These are phyloP conservation scores for Eurypyga helias DNA, from an alignment of 2,113 vertebrate species.

Conservation along the genomic window DNA sequence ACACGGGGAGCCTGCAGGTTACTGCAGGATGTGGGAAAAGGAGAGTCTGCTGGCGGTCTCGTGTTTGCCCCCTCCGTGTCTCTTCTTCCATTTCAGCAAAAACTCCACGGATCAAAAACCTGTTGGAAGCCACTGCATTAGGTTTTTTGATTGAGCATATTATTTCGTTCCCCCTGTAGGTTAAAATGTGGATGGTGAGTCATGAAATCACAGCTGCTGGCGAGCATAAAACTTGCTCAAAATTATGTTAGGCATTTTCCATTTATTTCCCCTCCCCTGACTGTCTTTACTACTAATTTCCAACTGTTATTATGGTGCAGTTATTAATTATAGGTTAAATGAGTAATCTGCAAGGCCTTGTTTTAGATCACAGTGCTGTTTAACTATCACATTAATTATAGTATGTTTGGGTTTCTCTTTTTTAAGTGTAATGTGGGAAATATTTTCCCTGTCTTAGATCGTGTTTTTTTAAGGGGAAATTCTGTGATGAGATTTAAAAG, in stretches of 20 bases:
- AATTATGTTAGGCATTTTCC: neutral
- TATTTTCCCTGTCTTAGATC: neutral
- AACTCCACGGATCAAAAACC: neutral
- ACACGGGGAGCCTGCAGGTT: neutral
- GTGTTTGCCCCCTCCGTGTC: neutral
- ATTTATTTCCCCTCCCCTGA: neutral
- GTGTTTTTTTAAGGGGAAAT: neutral
- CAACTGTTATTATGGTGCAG: neutral
- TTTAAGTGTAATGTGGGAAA: neutral
- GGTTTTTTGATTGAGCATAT: neutral
- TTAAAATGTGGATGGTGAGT: neutral
- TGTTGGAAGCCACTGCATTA: neutral
- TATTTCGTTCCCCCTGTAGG: neutral
- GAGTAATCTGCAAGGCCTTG: neutral
- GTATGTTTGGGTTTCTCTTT: neutral
- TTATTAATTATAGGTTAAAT: slow-evolving; percentile 29
- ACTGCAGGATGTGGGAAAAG: neutral
- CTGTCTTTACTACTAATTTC: slow-evolving; percentile 21
- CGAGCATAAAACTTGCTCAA: neutral
- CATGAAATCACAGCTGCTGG: neutral
- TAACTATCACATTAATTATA: neutral
- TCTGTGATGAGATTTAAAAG: neutral
- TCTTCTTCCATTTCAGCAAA: neutral
- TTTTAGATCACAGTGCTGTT: neutral
- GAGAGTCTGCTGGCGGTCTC: neutral